Evolutionary conservation across 1,140 invertebrate species (phyloP).

Genomic region (Trachymyrmex septentrionalis): DNA sequence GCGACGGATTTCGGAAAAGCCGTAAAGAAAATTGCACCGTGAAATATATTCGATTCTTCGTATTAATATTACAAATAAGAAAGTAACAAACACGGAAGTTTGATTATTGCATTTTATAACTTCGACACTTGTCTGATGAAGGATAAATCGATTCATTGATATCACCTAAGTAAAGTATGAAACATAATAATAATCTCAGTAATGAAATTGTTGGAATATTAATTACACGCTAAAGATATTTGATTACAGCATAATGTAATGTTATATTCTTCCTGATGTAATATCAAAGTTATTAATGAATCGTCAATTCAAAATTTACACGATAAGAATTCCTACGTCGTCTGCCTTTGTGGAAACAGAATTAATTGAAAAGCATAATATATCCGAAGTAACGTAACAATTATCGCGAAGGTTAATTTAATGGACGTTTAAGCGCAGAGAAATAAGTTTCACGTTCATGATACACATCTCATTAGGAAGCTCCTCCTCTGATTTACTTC

Average conservation of each 20-base stretch:
- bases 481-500: constrained; percentile 56
- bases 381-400: neutral
- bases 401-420: constrained; percentile 30
- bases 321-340: neutral
- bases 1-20: neutral
- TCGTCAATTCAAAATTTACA: neutral
- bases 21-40: too few species aligned
- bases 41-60: neutral
- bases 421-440: constrained; percentile 10
- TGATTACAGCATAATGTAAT: neutral
- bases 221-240: neutral
- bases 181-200: neutral
- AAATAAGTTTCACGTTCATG: constrained; percentile 31
- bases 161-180: neutral
- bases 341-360: neutral
- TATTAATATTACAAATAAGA: neutral
- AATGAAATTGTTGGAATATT: neutral
- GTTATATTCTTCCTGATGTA: neutral
- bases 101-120: neutral
- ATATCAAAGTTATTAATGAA: neutral
- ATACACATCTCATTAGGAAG: constrained; percentile 66
- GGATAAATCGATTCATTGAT: neutral
- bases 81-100: neutral
- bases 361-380: constrained; percentile 2
- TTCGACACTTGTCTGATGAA: neutral